Evolutionary conservation across 2,113 vertebrate genomes (phyloP).

Genomic region (Gallinago media): DNA sequence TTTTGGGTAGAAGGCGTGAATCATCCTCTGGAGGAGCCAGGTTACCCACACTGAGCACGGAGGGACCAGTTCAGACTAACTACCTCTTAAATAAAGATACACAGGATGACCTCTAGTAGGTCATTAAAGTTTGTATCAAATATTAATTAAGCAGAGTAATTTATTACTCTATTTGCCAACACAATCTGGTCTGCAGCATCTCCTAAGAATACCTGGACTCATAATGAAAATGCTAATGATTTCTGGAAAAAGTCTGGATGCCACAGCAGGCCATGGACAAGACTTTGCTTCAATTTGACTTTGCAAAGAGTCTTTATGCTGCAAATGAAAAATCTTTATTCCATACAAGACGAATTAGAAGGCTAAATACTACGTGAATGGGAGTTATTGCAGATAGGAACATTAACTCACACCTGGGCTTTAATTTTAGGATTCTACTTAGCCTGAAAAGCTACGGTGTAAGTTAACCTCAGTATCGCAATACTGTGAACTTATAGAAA

Average conservation of each 20-base stretch:
- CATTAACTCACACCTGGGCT: neutral
- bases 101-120: neutral
- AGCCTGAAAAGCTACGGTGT: neutral
- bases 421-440: neutral
- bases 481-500: neutral
- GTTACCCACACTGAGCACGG: neutral
- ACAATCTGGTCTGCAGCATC: neutral
- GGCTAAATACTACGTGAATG: neutral
- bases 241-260: neutral
- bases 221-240: neutral
- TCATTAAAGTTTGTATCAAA: neutral
- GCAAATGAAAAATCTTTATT: neutral
- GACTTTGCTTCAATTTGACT: neutral
- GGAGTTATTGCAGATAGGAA: neutral
- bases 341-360: neutral
- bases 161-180: neutral
- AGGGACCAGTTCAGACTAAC: neutral
- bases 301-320: neutral
- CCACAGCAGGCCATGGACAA: neutral
- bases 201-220: neutral
- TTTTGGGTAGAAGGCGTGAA: neutral
- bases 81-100: neutral
- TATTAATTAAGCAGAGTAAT: neutral
- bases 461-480: neutral
- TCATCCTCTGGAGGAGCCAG: accelerated